These are phyloP conservation scores for Trichechus manatus DNA, from an alignment of 2,113 vertebrate species.

Conservation along the genomic window DNA sequence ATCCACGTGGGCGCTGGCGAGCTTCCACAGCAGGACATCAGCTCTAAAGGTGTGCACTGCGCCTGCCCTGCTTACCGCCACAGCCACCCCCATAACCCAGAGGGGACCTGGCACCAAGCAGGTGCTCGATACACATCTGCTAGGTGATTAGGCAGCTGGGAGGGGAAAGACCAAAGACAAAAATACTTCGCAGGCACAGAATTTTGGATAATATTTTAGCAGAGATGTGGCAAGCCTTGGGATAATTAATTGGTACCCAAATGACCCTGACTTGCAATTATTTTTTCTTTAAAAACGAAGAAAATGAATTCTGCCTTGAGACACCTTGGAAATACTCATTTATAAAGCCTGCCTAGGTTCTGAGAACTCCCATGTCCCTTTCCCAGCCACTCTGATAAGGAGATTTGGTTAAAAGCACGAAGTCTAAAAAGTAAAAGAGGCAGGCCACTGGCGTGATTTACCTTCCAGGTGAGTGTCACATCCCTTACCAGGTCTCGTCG, in stretches of 20 bases:
- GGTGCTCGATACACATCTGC: rapidly evolving
- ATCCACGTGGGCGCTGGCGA: rapidly evolving
- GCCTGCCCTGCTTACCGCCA: not conserved
- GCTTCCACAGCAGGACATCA: not conserved
- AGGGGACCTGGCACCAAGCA: rapidly evolving
- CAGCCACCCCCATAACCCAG: not conserved
- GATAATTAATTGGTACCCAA: too few relatives aligned
- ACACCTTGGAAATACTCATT: too few relatives aligned
- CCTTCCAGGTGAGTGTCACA: conserved; percentile 19
- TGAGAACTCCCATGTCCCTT: not conserved
- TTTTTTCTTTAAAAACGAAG: not conserved
- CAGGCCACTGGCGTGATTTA: not conserved
- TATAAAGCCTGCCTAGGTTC: rapidly evolving
- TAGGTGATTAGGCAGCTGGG: not conserved
- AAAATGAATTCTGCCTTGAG: not conserved
- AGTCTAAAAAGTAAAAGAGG: rapidly evolving
- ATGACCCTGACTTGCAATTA: not conserved
- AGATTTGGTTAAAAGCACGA: rapidly evolving
- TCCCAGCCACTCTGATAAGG: not conserved
- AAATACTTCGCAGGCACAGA: rapidly evolving
- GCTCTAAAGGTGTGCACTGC: not conserved
- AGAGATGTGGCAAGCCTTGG: not conserved
- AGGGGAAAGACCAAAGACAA: not conserved
- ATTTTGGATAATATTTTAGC: rapidly evolving
- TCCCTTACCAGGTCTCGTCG: conserved; percentile 88